Conservation (phyloP, 2,888 invertebrate genomes). For the Heliothis peltigera region DNA sequence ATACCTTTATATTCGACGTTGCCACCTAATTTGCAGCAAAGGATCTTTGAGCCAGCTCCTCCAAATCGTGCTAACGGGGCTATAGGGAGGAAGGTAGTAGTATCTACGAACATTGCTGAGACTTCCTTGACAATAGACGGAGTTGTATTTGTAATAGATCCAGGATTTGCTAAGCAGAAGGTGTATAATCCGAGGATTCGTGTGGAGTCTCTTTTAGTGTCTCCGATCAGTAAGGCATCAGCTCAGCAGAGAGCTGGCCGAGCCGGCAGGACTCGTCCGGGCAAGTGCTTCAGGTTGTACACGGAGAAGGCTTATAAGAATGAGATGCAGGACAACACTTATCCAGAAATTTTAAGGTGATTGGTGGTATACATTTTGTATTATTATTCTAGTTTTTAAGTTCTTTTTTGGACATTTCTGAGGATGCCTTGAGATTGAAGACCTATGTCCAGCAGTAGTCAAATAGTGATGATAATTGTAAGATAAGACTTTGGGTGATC, state of each 20-base stretch:
- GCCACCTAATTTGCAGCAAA: conserved; percentile 98
- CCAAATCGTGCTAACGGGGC: conserved; percentile 96
- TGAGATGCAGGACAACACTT: conserved; percentile 99
- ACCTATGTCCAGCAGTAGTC: too few relatives aligned
- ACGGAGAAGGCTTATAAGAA: conserved; percentile 97
- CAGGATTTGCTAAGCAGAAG: conserved; percentile 99
- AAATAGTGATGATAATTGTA: too few relatives aligned
- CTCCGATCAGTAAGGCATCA: conserved; percentile 99
- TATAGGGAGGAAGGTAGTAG: conserved; percentile 97
- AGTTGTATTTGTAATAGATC: conserved; percentile 99
- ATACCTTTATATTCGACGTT: conserved; percentile 99
- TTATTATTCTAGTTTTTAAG: conserved; percentile 18
- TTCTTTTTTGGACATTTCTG: neutral
- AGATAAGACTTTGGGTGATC: too few relatives aligned
- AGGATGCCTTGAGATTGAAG: neutral
- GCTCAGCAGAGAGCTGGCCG: conserved; percentile 99
- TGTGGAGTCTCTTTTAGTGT: conserved; percentile 99
- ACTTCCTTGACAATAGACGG: conserved; percentile 99
- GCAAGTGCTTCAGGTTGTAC: conserved; percentile 98
- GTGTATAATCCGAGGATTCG: conserved; percentile 95
- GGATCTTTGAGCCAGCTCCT: conserved; percentile 99
- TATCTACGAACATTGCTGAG: conserved; percentile 99
- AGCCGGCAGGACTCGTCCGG: conserved; percentile 99
- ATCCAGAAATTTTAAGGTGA: conserved; percentile 96
- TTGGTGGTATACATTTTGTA: conserved; percentile 58